Base-by-base conservation (phyloP, 1,140 invertebrate genomes). In the Zaprionus ghesquierei region DNA sequence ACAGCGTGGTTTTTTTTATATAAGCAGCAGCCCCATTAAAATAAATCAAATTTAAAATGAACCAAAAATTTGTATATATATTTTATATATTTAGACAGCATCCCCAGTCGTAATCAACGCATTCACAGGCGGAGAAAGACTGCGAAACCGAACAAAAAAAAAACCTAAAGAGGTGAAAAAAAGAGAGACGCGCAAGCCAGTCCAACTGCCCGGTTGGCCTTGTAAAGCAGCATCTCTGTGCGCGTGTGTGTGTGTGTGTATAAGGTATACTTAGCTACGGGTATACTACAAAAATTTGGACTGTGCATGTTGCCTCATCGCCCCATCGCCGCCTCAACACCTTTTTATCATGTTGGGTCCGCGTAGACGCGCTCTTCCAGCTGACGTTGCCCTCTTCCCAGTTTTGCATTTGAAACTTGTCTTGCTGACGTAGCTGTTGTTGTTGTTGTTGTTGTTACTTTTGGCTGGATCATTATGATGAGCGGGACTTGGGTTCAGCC, bases 41-140 rank as follows among this genome's bases (percentile, higher is more conserved):
- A 87, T 87, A 86, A 86, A 87, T 87, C 82, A 81, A 79, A 82
- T 75, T 77, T 50, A 69, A 75, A 77, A 69, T 72, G 35, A 53
- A 54, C 27, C 44, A 56, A 71, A 78, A 63, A 75, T 51, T 29
- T 23, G 54, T 55, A 68, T 55, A 3, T 35, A 35, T 35, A 35
- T 13, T 35, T n/a, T 38, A 22, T 49, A 54, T 62, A 70, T 70
- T 78, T 82, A 66, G 51, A 63, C 64, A 60, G 72, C 31, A 27
- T 44, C 13, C 31, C 27, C 12, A 29, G 22, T 31, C 44, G n/a
- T 41, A 61, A 31, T 54, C 50, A n/a, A n/a, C n/a, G 35, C 49
- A 44, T 13, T 12, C 58, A 41, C 38, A 60, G 71, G 60, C 49
- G 49, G 22, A 51, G 49, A 25, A 46, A 46, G 41, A 46, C 41